These are phyloP conservation scores for Sapajus apella DNA, from an alignment of 2,113 vertebrate species.

Conservation along the genomic window DNA sequence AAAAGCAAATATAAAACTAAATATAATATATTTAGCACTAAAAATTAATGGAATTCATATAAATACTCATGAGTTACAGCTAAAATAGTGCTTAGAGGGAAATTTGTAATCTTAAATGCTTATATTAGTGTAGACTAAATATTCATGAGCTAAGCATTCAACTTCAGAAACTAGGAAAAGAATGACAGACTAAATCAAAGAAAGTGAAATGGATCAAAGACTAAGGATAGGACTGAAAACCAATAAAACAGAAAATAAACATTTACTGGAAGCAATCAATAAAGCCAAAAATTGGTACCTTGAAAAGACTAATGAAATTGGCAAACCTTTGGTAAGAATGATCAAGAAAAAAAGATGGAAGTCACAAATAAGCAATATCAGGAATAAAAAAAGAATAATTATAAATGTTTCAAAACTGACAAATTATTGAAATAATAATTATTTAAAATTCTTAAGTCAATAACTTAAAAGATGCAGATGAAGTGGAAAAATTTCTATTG, in stretches of 20 bases:
- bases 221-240: neutral
- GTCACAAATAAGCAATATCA: neutral
- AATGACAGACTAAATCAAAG: neutral
- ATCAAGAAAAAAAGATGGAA: conserved; percentile 8
- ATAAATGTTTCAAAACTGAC: neutral
- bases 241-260: neutral
- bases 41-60: neutral
- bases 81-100: neutral
- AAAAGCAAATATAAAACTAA: neutral
- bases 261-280: neutral
- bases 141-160: neutral
- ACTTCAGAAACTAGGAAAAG: neutral
- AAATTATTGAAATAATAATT: neutral
- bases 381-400: neutral
- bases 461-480: neutral
- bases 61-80: neutral
- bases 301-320: neutral
- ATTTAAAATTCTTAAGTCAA: neutral
- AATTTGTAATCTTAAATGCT: neutral
- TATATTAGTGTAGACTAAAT: neutral
- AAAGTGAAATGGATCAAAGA: neutral
- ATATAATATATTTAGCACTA: neutral
- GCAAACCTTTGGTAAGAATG: neutral
- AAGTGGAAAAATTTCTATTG: neutral
- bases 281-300: neutral